Base-by-base conservation (phyloP, 1,140 invertebrate species). In the Pachypsylla venusta region DNA sequence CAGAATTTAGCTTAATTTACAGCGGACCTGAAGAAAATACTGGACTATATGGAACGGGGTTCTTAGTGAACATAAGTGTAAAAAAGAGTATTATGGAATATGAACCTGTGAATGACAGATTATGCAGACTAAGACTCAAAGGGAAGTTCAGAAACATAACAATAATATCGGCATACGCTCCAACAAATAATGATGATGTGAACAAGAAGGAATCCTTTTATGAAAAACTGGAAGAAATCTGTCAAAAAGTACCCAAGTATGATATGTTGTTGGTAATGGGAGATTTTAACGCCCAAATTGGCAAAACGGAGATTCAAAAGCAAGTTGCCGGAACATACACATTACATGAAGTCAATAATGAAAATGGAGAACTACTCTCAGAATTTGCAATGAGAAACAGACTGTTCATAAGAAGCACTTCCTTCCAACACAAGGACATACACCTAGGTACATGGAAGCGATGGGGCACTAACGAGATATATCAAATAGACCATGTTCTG, bases 401-500 rank as follows among this genome's bases (percentile, higher is more conserved):
- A 22, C 42, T 48, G 4, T 48, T 5, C 42, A 48, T 5, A n/a
- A 4, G 42, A 19, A 48, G 42, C 42, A 48, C 42, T 7, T 48
- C 42, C 4, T 48, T 48, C 42, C 42, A 48, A 19, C 42, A 48
- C 42, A 48, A 48, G 42, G n/a, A 48, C 16, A 48, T 48, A 7
- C 42, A 48, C 16, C 42, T 48, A 3, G 42, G 42, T 19, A 48
- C 42, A 48, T 48, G 42, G 42, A 48, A 48, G 16, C 7, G 5
- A n/a, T 10, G 7, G 42, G 53, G 53, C 13, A 57, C 14, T 14
- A 30, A 54, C 4, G 42, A 25, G 0, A 25, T 58, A 7, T 58
- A 58, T 30, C 60, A 62, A 58, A 58, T 62, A 60, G 61, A 64
- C 40, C 61, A 61, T 35, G 54, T 62, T 7, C 24, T 60, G 19